A percentile compares a stretch with the other conserved stretches of the same genome.
Conservation (phyloP, 1,140 invertebrate genomes). For the Trichoplusia ni region DNA sequence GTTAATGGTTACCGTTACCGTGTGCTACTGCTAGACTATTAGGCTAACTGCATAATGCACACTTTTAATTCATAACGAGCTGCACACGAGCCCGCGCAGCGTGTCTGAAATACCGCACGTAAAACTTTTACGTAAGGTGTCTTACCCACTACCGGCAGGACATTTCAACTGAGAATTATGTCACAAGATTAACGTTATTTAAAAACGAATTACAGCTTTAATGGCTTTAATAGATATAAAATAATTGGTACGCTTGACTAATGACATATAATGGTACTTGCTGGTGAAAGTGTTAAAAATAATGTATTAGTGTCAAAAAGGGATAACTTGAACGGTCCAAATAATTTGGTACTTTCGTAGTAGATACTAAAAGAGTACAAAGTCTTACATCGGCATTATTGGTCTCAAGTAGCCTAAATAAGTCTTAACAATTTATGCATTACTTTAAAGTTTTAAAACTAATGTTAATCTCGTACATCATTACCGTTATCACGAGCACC, state of each 20-base stretch:
- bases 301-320: too few species aligned
- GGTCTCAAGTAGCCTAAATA: not conserved
- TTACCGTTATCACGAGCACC: constrained; percentile 28
- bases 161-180: constrained; percentile 15
- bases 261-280: too few species aligned
- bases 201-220: not conserved
- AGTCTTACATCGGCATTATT: not conserved
- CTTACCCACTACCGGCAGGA: constrained; percentile 21
- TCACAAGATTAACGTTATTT: constrained; percentile 4
- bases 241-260: not conserved
- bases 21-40: constrained; percentile 11
- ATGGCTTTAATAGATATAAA: not conserved
- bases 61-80: constrained; percentile 28
- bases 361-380: too few species aligned
- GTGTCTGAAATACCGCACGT: constrained; percentile 13
- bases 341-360: too few species aligned
- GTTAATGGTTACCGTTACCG: constrained; percentile 1
- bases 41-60: constrained; percentile 27
- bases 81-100: not conserved
- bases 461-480: constrained; percentile 21
- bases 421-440: constrained; percentile 3
- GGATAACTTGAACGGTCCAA: too few species aligned
- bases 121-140: constrained; percentile 17
- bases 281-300: too few species aligned
- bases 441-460: constrained; percentile 16